Base-by-base conservation (phyloP, 2,113 vertebrate genomes). In the Chrysochloris asiatica region DNA sequence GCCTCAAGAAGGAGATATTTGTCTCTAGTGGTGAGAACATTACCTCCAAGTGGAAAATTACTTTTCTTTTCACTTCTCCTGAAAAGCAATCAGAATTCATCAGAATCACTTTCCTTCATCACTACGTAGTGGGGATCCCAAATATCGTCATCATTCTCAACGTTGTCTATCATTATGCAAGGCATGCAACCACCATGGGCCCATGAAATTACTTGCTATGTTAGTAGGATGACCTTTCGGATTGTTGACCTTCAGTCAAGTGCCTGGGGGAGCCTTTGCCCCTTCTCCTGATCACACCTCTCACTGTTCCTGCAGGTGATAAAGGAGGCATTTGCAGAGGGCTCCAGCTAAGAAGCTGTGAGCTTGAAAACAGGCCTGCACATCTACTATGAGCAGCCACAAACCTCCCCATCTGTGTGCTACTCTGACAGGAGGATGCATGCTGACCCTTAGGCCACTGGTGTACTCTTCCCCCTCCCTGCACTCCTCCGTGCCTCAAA, bases 151-250 rank as follows among this genome's bases (percentile, higher is more conserved):
- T 75, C 50, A 19, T 45, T 48, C 50, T 94, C 78, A 56, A 93
- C 73, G 78, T 30, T 28, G 41, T 75, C n/a, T 50, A 12, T 33
- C 33, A 54, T 59, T 67, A 72, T 33, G 56, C 26, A 45, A 36
- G 88, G 71, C 80, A 87, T 22, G 24, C 65, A 88, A 48, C 77
- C 33, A 77, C 50, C 48, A 88, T 12, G 22, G 73, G 80, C 45
- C 61, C 33, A 9, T 56, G 38, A 73, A 93, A 88, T 93, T 72
- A 86, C 61, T 88, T 90, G 30, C 43, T 63, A 30, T 38, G 52
- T 71, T 47, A 88, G 59, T 43, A 33, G 59, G 36, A 76, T 88
- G 86, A 94, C 59, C 85, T 96, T 94, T 59, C 82, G 33, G 81
- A 67, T 19, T 71, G 56, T 22, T 38, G 11, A 48, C 30, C 52